A percentile compares a stretch with the other conserved stretches of the same genome.
Evolutionary conservation across 2,888 invertebrate species (phyloP).

Genomic region (Hybos culiciformis): DNA sequence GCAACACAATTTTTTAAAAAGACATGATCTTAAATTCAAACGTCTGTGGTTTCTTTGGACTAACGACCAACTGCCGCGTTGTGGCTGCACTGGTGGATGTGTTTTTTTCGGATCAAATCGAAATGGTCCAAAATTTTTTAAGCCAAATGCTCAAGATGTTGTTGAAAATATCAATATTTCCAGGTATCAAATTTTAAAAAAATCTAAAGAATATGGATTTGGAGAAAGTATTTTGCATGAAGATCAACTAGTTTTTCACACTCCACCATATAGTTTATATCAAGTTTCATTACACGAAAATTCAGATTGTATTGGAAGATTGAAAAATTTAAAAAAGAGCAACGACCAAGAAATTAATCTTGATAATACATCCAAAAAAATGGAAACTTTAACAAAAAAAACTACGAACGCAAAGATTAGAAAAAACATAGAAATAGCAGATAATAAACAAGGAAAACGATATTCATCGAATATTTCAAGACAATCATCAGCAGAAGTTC

Average conservation of each 20-base stretch:
- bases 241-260: conserved; percentile 76
- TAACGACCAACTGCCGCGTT: conserved; percentile 48
- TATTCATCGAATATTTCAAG: conserved; percentile 41
- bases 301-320: conserved; percentile 31
- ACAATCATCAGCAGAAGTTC: conserved; percentile 42
- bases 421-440: conserved; percentile 34
- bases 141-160: conserved; percentile 65
- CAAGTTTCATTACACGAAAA: conserved; percentile 63
- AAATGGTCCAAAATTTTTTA: conserved; percentile 79
- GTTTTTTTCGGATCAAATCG: conserved; percentile 86
- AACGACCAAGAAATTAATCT: background rate
- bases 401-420: conserved; percentile 24
- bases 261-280: conserved; percentile 71
- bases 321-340: background rate
- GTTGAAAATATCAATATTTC: conserved; percentile 74
- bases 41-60: conserved; percentile 94
- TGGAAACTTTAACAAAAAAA: conserved; percentile 10
- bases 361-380: conserved; percentile 24
- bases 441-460: conserved; percentile 37
- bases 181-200: conserved; percentile 48
- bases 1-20: conserved; percentile 68
- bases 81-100: conserved; percentile 93
- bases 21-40: conserved; percentile 72
- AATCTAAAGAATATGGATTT: conserved; percentile 74
- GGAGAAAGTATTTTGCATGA: conserved; percentile 87